Evolutionary conservation across 1,140 invertebrate genomes (phyloP).

Genomic region (Temnothorax nylanderi): DNA sequence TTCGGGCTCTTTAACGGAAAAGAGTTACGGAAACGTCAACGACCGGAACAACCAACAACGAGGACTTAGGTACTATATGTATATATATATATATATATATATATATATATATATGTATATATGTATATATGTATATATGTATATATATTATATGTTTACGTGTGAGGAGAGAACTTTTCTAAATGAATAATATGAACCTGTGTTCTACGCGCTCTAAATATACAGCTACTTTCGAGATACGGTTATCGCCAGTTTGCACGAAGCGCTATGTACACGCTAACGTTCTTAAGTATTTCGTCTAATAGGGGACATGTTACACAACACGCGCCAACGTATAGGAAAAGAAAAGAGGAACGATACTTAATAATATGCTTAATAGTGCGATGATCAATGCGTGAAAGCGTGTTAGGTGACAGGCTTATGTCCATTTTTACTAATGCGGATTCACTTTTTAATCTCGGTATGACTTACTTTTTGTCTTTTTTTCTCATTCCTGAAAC

Average conservation of each 20-base stretch:
- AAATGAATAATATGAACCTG: conserved; percentile 5
- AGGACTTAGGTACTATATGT: conserved; percentile 9
- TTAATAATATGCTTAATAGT: neutral
- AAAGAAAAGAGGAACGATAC: neutral
- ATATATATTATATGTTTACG: neutral
- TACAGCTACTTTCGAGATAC: conserved; percentile 27
- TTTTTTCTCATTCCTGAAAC: too few relatives aligned
- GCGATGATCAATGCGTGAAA: neutral
- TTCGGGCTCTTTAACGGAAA: neutral
- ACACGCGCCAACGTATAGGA: neutral
- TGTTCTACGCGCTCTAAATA: conserved; percentile 25
- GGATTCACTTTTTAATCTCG: too few relatives aligned
- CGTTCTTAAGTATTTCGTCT: conserved; percentile 15
- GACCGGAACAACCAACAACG: conserved; percentile 8
- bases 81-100: neutral
- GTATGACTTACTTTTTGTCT: too few relatives aligned
- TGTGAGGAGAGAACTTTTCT: neutral
- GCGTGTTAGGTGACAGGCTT: too few relatives aligned
- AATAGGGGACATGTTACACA: conserved; percentile 24
- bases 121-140: neutral
- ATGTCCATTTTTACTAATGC: too few relatives aligned
- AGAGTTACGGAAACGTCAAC: neutral
- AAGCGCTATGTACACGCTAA: conserved; percentile 42
- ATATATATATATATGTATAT: neutral
- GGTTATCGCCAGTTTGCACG: conserved; percentile 44